Evolutionary conservation across 2,113 vertebrate genomes (phyloP).

Genomic region (Enhydra lutris): DNA sequence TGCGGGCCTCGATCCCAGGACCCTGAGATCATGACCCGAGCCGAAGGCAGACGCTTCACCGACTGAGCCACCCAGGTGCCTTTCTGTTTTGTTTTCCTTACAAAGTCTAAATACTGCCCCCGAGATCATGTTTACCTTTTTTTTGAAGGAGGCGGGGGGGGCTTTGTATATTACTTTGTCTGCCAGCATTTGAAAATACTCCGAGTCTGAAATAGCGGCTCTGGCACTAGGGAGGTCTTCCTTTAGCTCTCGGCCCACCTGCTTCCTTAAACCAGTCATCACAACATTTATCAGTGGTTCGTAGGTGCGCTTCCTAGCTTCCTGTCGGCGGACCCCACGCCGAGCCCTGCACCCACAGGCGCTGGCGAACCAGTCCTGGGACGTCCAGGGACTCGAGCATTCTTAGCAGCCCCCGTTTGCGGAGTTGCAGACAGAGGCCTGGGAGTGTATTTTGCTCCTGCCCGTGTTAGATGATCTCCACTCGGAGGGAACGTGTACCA

Average conservation of each 20-base stretch:
- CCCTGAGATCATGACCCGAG: background rate
- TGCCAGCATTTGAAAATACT: background rate
- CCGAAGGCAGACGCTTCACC: background rate
- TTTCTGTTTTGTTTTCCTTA: background rate
- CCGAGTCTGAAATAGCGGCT: background rate
- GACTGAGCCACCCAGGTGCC: background rate
- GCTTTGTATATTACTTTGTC: background rate
- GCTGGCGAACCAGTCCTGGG: background rate
- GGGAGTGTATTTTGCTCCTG: background rate
- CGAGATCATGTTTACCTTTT: background rate
- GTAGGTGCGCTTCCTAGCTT: background rate
- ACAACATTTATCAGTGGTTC: no score
- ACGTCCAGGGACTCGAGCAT: no score
- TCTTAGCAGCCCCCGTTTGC: background rate
- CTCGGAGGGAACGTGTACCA: background rate
- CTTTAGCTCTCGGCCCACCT: background rate
- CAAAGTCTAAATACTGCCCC: background rate
- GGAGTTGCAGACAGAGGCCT: background rate
- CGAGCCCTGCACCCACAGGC: rapidly evolving
- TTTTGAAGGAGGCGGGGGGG: background rate
- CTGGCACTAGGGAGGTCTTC: background rate
- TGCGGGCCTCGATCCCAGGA: background rate
- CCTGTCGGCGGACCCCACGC: rapidly evolving
- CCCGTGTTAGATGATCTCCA: background rate
- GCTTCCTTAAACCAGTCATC: background rate